Conservation (phyloP, 2,888 invertebrate genomes). For the Ichneumoninae sp. region DNA sequence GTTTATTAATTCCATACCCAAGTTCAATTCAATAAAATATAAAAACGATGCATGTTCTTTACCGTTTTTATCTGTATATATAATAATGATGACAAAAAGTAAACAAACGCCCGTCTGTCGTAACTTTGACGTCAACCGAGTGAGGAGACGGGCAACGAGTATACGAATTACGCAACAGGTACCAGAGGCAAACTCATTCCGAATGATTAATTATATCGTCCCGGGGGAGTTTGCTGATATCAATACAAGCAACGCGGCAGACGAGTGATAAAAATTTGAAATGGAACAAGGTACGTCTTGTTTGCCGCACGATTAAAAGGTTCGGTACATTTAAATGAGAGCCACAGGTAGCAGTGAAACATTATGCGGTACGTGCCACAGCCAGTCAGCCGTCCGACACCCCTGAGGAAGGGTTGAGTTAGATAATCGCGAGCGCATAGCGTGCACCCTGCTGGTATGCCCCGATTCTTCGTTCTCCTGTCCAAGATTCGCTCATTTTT, state of each 20-base stretch:
- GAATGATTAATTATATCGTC: constrained; percentile 76
- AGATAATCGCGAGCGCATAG: constrained; percentile 73
- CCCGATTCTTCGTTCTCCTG: neutral
- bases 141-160: neutral
- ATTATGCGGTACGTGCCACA: constrained; percentile 81
- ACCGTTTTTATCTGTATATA: no score
- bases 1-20: no score
- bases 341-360: constrained; percentile 80
- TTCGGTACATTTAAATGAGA: constrained; percentile 83
- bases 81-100: no score
- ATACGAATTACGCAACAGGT: constrained; percentile 65
- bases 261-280: constrained; percentile 47
- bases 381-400: constrained; percentile 61
- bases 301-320: constrained; percentile 68
- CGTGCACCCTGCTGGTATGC: constrained; percentile 9
- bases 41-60: no score
- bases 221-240: constrained; percentile 64
- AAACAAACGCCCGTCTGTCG: no score
- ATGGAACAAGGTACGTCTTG: constrained; percentile 33
- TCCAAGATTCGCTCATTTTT: neutral
- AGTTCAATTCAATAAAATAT: no score
- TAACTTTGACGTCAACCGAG: neutral
- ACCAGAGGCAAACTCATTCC: constrained; percentile 61
- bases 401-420: constrained; percentile 77
- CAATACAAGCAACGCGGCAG: constrained; percentile 64